Evolutionary conservation across 2,888 invertebrate species (phyloP), one percentile per base, ranked within the genome.

Genomic region (Anorthoa munda): DNA sequence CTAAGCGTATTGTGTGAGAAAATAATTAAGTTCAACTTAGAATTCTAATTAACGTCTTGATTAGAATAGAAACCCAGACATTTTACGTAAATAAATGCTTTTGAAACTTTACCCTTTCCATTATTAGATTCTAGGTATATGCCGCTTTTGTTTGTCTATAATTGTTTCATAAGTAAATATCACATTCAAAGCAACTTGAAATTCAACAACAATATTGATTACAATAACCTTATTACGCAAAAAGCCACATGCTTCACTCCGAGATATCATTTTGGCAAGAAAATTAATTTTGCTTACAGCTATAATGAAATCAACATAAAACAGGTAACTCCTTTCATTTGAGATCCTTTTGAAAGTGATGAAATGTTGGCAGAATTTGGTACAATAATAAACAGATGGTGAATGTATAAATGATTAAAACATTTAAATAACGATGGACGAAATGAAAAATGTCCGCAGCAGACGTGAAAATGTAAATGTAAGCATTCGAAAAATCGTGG

Each of bases 121-220:
- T 70, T 75, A 71, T 55, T 7, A 50, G 31, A n/a, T 17, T 23
- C 3, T 67, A 31, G 55, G 59, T 26, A 71, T 75, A 26, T 21
- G 2, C 11, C 0, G 65, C 23, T 26, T 56, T 79, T 82, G 68
- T 60, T 51, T 59, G n/a, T 39, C 12, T 31, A 17, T 76, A 68
- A 66, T 77, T 79, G 63, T 69, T 66, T 69, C 51, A 12, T 50
- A 48, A 58, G 58, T 80, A 80, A 66, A 63, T 71, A 59, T 50
- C 15, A 60, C n/a, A n/a, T 7, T 63, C 46, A 72, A 59, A 82
- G 59, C 26, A 72, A 55, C 46, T 72, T 59, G 46, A 17, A 59
- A 78, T 55, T 63, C 12, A 50, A 59, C 66, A 82, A 73, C 68
- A 72, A 68, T 78, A 82, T 82, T 69, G 55, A 63, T 78, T 51